A percentile compares a stretch with the other conserved stretches of the same genome.
Conservation (phyloP, 2,888 invertebrate species). For the Lypha dubia region DNA sequence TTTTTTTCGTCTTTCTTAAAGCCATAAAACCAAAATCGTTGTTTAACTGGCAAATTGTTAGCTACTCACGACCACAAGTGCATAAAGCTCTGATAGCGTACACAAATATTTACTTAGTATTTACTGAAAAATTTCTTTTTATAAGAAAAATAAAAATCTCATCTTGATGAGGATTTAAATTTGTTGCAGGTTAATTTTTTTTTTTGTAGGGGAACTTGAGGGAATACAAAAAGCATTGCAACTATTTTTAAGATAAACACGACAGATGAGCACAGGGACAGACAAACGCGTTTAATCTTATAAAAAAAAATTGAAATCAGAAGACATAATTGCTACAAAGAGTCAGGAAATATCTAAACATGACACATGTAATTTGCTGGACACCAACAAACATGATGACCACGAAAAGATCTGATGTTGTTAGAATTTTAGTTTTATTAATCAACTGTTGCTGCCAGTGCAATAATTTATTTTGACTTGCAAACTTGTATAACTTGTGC, state of each 20-base stretch:
- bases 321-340: conserved; percentile 65
- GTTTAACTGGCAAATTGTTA: conserved; percentile 47
- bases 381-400: not conserved
- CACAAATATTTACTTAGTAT: conserved; percentile 12
- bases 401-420: not conserved
- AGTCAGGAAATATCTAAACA: conserved; percentile 38
- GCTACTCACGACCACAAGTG: conserved; percentile 19
- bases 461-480: not conserved
- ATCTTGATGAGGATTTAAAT: conserved; percentile 51
- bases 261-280: conserved; percentile 12
- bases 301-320: conserved; percentile 49
- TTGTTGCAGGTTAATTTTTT: not conserved
- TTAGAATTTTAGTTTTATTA: not conserved
- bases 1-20: not conserved
- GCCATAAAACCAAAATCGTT: conserved; percentile 40
- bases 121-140: conserved; percentile 33
- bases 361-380: conserved; percentile 52
- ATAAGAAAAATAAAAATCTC: not conserved
- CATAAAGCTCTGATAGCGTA: conserved; percentile 19
- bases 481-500: not conserved
- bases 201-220: no score
- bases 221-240: no score
- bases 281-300: not conserved
- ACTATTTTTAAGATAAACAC: conserved; percentile 15
- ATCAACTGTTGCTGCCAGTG: not conserved